Conservation (phyloP, 2,113 vertebrate genomes). For the Athene cunicularia region DNA sequence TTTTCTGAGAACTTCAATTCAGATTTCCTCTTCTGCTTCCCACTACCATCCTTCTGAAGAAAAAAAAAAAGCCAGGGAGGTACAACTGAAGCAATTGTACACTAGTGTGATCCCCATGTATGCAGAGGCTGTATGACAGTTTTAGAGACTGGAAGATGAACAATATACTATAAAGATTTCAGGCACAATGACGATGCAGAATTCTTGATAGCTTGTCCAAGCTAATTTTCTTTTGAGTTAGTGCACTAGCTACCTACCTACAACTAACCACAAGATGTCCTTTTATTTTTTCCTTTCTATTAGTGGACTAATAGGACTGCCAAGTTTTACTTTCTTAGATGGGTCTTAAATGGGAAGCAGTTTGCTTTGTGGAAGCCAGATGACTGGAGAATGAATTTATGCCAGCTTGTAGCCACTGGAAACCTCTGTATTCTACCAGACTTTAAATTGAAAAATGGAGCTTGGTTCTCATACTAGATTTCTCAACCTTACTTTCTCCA, state of each 20-base stretch:
- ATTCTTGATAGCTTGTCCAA: background rate
- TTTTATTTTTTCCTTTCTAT: background rate
- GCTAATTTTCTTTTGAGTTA: slow-evolving; percentile 2
- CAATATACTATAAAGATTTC: background rate
- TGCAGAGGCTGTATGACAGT: background rate
- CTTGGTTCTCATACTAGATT: slow-evolving; percentile 1
- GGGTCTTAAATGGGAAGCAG: slow-evolving; percentile 29
- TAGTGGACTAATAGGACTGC: background rate
- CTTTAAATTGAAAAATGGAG: slow-evolving; percentile 24
- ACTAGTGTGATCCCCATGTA: background rate
- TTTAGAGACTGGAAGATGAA: background rate
- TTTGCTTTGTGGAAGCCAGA: slow-evolving; percentile 14
- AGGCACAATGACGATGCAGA: background rate
- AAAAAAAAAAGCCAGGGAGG: background rate
- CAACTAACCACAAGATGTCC: background rate
- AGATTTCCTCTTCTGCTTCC: background rate
- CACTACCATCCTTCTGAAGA: background rate
- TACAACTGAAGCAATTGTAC: background rate
- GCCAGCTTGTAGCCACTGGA: background rate
- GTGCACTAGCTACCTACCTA: background rate
- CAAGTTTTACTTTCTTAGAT: slow-evolving; percentile 21
- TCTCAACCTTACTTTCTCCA: background rate
- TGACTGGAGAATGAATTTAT: background rate
- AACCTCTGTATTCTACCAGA: background rate
- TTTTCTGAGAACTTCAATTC: background rate